A percentile compares a stretch with the other conserved stretches of the same genome.
Conservation (phyloP, 2,113 vertebrate species). For the Toxostoma redivivum region DNA sequence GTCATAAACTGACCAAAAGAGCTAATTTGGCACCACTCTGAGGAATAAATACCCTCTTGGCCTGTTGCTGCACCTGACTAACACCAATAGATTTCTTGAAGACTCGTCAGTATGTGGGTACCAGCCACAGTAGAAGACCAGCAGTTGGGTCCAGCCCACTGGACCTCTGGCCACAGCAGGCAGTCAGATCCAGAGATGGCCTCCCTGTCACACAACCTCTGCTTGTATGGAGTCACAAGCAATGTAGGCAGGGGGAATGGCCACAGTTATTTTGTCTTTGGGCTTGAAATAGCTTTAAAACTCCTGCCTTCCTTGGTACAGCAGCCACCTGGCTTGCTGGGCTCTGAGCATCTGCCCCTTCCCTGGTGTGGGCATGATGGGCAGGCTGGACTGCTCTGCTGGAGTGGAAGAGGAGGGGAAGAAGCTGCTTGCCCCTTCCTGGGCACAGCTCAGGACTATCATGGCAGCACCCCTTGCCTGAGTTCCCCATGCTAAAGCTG, state of each 20-base stretch:
- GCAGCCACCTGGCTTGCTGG: rapidly evolving
- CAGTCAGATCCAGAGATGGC: neutral
- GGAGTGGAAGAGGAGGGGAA: neutral
- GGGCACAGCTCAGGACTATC: neutral
- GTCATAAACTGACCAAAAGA: constrained; percentile 13
- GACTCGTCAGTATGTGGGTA: rapidly evolving
- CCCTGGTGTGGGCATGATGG: rapidly evolving
- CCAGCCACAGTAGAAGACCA: neutral
- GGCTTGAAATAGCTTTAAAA: neutral
- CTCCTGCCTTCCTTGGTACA: neutral
- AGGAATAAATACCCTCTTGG: neutral
- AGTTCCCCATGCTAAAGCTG: neutral
- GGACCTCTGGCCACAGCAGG: neutral
- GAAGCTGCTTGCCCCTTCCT: neutral
- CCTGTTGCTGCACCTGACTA: neutral
- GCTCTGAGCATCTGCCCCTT: neutral
- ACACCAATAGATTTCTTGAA: neutral
- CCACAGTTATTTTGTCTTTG: neutral
- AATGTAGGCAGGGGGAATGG: rapidly evolving
- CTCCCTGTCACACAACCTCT: rapidly evolving
- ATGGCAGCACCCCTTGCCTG: neutral
- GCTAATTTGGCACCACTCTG: neutral
- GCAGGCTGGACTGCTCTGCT: neutral
- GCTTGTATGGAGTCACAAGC: neutral
- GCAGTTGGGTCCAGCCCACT: rapidly evolving